Percentiles rank a stretch among this genome's conserved stretches.
These are phyloP conservation scores for Diorhabda sublineata DNA, from an alignment of 1,140 invertebrate species.

Conservation along the genomic window DNA sequence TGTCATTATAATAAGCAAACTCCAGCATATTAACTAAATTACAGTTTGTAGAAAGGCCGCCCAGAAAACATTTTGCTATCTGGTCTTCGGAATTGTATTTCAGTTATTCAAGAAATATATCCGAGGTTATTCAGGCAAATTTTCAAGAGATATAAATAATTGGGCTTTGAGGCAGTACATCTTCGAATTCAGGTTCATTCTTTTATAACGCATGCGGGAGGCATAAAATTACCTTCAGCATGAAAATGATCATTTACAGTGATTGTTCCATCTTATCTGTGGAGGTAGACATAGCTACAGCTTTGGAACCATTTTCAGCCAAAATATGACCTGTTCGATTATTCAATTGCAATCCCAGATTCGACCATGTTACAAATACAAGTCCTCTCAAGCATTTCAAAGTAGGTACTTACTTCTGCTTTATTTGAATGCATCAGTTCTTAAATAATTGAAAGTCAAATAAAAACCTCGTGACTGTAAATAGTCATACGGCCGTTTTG, in stretches of 20 bases:
- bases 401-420: no score
- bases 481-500: no score
- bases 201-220: constrained; percentile 15
- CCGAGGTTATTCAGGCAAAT: constrained; percentile 16
- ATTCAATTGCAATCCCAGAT: constrained; percentile 30
- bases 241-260: constrained; percentile 28
- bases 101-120: constrained; percentile 37
- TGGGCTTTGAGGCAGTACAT: constrained; percentile 14
- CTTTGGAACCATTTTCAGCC: constrained; percentile 22
- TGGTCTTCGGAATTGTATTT: constrained; percentile 13
- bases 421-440: no score
- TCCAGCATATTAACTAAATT: constrained; percentile 31
- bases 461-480: no score
- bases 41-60: constrained; percentile 30
- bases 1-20: constrained; percentile 37
- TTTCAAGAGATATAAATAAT: no score
- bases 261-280: constrained; percentile 40
- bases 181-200: constrained; percentile 41
- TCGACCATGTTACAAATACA: constrained; percentile 35
- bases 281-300: constrained; percentile 12
- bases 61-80: constrained; percentile 28
- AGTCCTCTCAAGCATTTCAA: no score
- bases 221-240: constrained; percentile 27
- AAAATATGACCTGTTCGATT: constrained; percentile 19
- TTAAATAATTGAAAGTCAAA: no score